Percentiles rank a stretch among this genome's conserved stretches.
Evolutionary conservation across 2,797 vertebrate species (phyloP).

Genomic region (Pterois miles): DNA sequence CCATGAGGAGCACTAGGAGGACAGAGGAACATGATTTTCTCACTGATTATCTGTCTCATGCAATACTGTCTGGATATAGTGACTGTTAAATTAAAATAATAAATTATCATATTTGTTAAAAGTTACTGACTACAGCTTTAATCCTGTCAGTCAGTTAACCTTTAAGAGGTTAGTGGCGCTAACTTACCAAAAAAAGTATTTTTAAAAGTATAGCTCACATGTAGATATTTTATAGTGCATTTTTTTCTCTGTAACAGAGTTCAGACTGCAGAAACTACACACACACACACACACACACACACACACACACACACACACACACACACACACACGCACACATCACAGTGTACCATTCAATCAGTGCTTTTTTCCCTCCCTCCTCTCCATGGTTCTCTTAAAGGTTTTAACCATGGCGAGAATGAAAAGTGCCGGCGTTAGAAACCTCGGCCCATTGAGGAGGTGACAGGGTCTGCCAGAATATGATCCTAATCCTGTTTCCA

Average conservation of each 20-base stretch:
- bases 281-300: neutral
- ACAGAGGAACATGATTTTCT: too few species aligned
- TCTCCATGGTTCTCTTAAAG: constrained; percentile 80
- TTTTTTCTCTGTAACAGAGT: neutral
- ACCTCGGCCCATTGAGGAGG: constrained; percentile 88
- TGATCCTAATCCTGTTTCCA: constrained; percentile 96
- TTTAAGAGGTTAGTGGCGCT: too few species aligned
- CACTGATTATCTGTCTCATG: too few species aligned
- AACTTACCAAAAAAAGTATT: neutral
- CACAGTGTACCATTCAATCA: constrained; percentile 85
- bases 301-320: neutral
- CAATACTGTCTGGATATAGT: too few species aligned
- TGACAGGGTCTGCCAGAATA: constrained; percentile 94
- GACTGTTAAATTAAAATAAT: too few species aligned
- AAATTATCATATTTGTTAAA: too few species aligned
- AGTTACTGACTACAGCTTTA: too few species aligned
- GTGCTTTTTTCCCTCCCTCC: constrained; percentile 66
- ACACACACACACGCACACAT: constrained; percentile 44
- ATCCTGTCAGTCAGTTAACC: too few species aligned
- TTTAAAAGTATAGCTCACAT: neutral
- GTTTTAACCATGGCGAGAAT: constrained; percentile 83
- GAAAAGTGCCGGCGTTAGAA: constrained; percentile 86
- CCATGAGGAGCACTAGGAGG: too few species aligned
- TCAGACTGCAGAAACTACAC: neutral
- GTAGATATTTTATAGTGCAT: neutral